Evolutionary conservation across 2,888 invertebrate genomes (phyloP).

Genomic region (Augiades crinisus): DNA sequence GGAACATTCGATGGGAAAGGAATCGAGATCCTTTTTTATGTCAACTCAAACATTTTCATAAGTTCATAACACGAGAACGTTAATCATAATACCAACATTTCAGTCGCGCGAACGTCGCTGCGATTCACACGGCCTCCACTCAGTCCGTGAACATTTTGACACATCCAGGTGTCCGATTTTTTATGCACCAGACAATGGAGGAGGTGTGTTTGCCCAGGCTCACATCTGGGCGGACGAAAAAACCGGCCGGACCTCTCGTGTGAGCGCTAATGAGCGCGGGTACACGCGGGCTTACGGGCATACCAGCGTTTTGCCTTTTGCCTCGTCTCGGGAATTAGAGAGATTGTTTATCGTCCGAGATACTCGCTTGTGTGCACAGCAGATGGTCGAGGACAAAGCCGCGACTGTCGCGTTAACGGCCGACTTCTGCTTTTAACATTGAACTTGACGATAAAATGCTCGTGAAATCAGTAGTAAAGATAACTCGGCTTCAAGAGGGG

Average conservation of each 20-base stretch:
- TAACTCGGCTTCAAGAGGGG: slow-evolving; percentile 50
- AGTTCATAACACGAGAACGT: slow-evolving; percentile 34
- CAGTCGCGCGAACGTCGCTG: slow-evolving; percentile 34
- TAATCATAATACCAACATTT: slow-evolving; percentile 40
- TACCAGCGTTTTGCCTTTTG: slow-evolving; percentile 47
- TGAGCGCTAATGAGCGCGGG: slow-evolving; percentile 68
- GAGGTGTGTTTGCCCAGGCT: slow-evolving; percentile 61
- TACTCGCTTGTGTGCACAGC: slow-evolving; percentile 43
- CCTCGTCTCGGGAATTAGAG: slow-evolving; percentile 44
- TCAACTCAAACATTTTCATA: slow-evolving; percentile 30
- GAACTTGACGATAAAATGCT: slow-evolving; percentile 74
- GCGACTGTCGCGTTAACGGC: slow-evolving; percentile 57
- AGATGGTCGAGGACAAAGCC: slow-evolving; percentile 63
- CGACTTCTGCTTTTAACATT: slow-evolving; percentile 55
- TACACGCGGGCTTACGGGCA: slow-evolving; percentile 34
- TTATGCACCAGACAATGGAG: slow-evolving; percentile 65
- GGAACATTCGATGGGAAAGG: slow-evolving; percentile 11
- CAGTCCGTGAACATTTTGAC: slow-evolving; percentile 77
- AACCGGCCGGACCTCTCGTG: slow-evolving; percentile 76
- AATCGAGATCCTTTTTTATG: slow-evolving; percentile 9
- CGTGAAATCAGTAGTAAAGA: slow-evolving; percentile 76
- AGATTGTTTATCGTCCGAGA: slow-evolving; percentile 59
- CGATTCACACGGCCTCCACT: slow-evolving; percentile 71
- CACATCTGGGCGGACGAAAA: slow-evolving; percentile 77
- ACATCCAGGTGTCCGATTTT: slow-evolving; percentile 80